Conservation (phyloP, 2,113 vertebrate species). For the Calcarius ornatus region DNA sequence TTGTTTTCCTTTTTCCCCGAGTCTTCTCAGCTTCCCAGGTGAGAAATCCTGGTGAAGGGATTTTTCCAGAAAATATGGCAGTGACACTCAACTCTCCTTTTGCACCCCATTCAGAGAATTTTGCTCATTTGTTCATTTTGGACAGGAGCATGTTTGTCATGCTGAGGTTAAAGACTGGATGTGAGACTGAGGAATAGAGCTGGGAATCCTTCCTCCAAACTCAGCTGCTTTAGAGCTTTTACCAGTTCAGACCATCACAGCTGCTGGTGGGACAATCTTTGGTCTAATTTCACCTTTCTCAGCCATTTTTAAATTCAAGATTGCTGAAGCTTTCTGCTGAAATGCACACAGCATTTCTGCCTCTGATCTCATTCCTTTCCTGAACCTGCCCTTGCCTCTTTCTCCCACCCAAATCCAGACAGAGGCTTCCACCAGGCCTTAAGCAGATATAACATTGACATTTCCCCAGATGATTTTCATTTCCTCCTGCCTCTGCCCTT, state of each 20-base stretch:
- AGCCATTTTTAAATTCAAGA: background rate
- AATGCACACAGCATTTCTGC: background rate
- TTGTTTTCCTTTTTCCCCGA: too few relatives aligned
- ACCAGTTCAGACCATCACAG: background rate
- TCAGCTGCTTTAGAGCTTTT: background rate
- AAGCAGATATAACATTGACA: background rate
- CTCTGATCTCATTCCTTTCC: background rate
- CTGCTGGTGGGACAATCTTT: background rate
- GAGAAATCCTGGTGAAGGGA: too few relatives aligned
- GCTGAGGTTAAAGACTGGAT: background rate
- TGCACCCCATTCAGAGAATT: background rate
- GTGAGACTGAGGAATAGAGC: background rate
- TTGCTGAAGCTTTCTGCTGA: background rate
- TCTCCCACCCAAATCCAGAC: background rate
- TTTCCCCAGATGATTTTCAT: slow-evolving; percentile 8
- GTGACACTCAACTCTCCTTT: background rate
- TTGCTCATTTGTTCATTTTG: background rate
- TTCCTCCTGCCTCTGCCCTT: background rate
- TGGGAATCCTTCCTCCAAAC: background rate
- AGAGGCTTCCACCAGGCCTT: background rate
- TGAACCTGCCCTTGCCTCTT: background rate
- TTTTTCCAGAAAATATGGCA: background rate
- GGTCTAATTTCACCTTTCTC: background rate
- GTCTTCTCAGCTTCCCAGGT: too few relatives aligned
- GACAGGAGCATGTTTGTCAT: rapidly evolving